phyloP scores from a whole-genome alignment of 2,888 invertebrate species.

The Dryobotodes eremita region DNA sequence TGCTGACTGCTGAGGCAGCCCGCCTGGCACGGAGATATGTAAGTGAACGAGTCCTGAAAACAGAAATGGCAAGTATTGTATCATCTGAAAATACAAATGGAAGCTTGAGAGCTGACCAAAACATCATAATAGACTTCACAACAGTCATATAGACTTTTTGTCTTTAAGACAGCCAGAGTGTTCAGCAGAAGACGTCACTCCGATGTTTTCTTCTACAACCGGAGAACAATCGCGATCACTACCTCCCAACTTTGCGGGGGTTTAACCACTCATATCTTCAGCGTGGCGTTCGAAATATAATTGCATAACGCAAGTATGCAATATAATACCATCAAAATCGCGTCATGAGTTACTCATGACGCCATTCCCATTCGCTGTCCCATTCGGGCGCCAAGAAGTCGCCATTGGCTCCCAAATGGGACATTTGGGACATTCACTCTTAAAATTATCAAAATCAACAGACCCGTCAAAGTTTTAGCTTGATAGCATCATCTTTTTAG shows the following conservation, averaged over 20 bases:
- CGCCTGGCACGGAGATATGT: conserved; percentile 97
- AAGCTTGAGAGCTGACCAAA: too few relatives aligned
- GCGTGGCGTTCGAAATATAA: neutral
- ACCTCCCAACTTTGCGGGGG: neutral
- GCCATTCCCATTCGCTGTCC: neutral
- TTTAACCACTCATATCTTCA: neutral
- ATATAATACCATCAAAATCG: neutral
- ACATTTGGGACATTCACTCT: neutral
- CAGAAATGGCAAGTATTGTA: neutral
- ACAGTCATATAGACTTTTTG: neutral
- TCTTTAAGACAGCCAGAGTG: neutral
- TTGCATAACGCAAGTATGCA: neutral
- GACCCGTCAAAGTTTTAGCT: neutral
- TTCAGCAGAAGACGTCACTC: neutral
- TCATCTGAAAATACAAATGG: neutral
- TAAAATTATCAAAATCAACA: neutral
- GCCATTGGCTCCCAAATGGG: conserved; percentile 1
- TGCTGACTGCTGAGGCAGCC: conserved; percentile 92
- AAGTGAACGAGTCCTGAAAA: conserved; percentile 93
- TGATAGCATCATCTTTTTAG: neutral
- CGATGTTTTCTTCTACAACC: neutral
- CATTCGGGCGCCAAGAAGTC: neutral
- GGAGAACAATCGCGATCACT: neutral
- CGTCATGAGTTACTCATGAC: neutral
- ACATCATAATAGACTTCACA: neutral